Evolutionary conservation across 2,113 vertebrate species (phyloP).

Genomic region (Siniperca chuatsi): DNA sequence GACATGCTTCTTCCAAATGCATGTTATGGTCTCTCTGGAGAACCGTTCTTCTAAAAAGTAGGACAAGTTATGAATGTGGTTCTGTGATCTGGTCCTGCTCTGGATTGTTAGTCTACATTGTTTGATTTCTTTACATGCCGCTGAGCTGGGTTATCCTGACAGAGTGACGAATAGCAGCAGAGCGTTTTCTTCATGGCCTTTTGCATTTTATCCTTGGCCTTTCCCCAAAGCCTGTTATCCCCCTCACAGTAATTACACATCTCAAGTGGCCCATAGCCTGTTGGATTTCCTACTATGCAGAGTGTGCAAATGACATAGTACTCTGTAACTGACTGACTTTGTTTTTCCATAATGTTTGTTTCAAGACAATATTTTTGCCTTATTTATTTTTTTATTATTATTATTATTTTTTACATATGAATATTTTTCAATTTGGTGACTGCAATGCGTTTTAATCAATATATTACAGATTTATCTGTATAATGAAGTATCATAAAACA

Average conservation of each 20-base stretch:
- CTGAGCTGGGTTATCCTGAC: constrained; percentile 44
- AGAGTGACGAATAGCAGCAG: constrained; percentile 50
- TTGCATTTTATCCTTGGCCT: constrained; percentile 63
- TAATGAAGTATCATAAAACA: not conserved
- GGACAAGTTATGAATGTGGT: constrained; percentile 45
- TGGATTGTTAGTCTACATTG: constrained; percentile 25
- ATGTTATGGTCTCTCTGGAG: constrained; percentile 29
- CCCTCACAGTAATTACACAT: constrained; percentile 60
- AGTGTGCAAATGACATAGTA: constrained; percentile 13
- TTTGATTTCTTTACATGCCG: constrained; percentile 41
- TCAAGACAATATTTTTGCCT: not conserved
- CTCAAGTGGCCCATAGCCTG: constrained; percentile 21
- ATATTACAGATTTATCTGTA: not conserved
- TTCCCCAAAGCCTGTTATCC: constrained; percentile 53
- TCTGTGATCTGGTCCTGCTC: constrained; percentile 29
- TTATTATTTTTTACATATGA: too few species aligned
- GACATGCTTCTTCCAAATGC: constrained; percentile 18
- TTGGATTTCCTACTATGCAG: constrained; percentile 10
- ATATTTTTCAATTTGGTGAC: not conserved
- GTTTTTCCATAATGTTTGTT: constrained; percentile 11
- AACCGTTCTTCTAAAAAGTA: constrained; percentile 35
- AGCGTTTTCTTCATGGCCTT: constrained; percentile 37
- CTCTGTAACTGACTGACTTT: not conserved
- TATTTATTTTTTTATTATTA: not conserved
- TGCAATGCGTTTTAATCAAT: not conserved